Evolutionary conservation across 2,888 invertebrate species (phyloP).

Genomic region (Phymatocera aterrima): DNA sequence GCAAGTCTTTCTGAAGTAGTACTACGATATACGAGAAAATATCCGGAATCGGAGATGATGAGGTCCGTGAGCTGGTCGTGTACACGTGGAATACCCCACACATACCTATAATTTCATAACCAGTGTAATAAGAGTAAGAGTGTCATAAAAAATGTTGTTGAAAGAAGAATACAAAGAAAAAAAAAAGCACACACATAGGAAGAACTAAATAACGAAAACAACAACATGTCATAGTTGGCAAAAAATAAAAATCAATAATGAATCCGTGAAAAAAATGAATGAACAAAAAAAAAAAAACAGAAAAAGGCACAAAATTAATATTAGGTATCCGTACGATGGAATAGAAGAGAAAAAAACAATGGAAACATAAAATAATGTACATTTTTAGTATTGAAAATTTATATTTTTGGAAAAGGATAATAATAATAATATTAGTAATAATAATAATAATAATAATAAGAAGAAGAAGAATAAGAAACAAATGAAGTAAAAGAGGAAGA

Average conservation of each 20-base stretch:
- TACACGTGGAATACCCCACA: background rate
- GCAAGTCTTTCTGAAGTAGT: no score
- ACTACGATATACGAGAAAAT: no score
- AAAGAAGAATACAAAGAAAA: conserved; percentile 18
- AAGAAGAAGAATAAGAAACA: conserved; percentile 56
- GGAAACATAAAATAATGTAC: conserved; percentile 57
- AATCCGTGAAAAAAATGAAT: background rate
- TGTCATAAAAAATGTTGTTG: background rate
- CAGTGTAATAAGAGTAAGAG: background rate
- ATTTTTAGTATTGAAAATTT: conserved; percentile 66
- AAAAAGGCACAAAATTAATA: conserved; percentile 32
- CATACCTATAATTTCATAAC: background rate
- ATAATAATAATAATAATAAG: background rate
- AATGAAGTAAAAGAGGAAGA: conserved; percentile 3
- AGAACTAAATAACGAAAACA: no score
- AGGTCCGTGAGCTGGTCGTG: no score
- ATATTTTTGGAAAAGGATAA: conserved; percentile 67
- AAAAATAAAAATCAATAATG: background rate
- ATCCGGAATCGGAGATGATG: no score
- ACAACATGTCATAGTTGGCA: no score
- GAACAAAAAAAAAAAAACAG: conserved; percentile 32
- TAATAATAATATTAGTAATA: background rate
- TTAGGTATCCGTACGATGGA: conserved; percentile 40
- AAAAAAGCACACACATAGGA: no score
- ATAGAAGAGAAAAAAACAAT: background rate